A percentile compares a stretch with the other conserved stretches of the same genome.
Evolutionary conservation across 2,113 vertebrate genomes (phyloP).

Genomic region (Dromaius novaehollandiae): DNA sequence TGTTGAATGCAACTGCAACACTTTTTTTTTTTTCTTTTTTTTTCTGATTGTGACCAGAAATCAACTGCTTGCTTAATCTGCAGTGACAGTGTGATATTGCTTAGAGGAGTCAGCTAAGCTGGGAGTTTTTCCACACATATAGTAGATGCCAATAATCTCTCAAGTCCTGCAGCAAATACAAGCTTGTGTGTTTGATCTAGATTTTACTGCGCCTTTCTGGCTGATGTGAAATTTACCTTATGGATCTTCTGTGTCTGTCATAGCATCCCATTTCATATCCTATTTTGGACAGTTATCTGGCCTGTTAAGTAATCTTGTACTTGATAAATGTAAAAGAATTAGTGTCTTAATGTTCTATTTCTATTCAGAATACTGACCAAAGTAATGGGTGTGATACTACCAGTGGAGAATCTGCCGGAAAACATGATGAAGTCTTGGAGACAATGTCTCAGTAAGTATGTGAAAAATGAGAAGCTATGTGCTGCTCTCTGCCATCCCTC

Average conservation of each 20-base stretch:
- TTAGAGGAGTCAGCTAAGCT: not conserved
- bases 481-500: not conserved
- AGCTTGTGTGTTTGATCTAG: not conserved
- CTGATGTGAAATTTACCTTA: not conserved
- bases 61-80: not conserved
- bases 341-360: not conserved
- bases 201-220: not conserved
- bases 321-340: not conserved
- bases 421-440: not conserved
- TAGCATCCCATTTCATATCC: not conserved
- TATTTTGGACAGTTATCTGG: not conserved
- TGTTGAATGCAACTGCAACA: not conserved
- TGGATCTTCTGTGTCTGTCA: not conserved
- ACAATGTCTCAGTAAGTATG: constrained; percentile 50
- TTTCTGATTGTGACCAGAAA: not conserved
- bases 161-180: not conserved
- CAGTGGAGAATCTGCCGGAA: not conserved
- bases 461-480: not conserved
- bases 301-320: not conserved
- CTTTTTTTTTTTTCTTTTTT: not conserved
- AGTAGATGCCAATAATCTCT: not conserved
- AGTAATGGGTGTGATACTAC: not conserved
- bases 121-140: not conserved
- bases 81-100: not conserved
- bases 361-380: constrained; percentile 3